Conservation (phyloP, 1,140 invertebrate genomes). For the Caerostris extrusa region DNA sequence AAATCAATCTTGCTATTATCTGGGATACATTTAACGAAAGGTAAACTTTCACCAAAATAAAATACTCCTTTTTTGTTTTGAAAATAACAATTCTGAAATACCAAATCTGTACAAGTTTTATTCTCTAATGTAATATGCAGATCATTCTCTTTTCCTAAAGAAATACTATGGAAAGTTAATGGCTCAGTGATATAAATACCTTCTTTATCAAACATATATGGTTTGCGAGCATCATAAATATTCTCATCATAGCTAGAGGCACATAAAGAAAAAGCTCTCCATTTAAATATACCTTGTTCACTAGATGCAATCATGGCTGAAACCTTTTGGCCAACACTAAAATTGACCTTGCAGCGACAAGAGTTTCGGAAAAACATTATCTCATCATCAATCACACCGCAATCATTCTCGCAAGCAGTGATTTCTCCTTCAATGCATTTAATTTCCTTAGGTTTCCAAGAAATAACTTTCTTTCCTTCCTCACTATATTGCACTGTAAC, state of each 20-base stretch:
- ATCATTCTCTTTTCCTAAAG: constrained; percentile 52
- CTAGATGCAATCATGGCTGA: constrained; percentile 68
- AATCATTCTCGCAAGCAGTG: constrained; percentile 69
- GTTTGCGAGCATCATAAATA: constrained; percentile 20
- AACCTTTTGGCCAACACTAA: constrained; percentile 63
- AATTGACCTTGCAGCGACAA: constrained; percentile 49
- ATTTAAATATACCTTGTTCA: constrained; percentile 68
- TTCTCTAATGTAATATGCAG: constrained; percentile 40
- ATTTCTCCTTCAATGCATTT: constrained; percentile 72
- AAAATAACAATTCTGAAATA: constrained; percentile 44
- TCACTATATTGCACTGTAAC: constrained; percentile 42
- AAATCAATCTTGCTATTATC: background rate
- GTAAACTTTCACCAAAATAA: constrained; percentile 19
- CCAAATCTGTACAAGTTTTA: constrained; percentile 15
- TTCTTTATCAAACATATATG: constrained; percentile 9
- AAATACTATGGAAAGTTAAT: constrained; percentile 56
- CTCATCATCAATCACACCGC: constrained; percentile 66
- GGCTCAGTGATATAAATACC: constrained; percentile 65
- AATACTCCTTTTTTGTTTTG: constrained; percentile 61
- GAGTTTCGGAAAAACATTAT: constrained; percentile 63
- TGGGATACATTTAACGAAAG: background rate
- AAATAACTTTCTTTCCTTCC: constrained; percentile 10
- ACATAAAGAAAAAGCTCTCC: constrained; percentile 68
- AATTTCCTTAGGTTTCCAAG: constrained; percentile 70
- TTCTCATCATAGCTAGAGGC: constrained; percentile 26